phyloP scores from a whole-genome alignment of 2,113 vertebrate genomes.

The Larimichthys polyactis region DNA sequence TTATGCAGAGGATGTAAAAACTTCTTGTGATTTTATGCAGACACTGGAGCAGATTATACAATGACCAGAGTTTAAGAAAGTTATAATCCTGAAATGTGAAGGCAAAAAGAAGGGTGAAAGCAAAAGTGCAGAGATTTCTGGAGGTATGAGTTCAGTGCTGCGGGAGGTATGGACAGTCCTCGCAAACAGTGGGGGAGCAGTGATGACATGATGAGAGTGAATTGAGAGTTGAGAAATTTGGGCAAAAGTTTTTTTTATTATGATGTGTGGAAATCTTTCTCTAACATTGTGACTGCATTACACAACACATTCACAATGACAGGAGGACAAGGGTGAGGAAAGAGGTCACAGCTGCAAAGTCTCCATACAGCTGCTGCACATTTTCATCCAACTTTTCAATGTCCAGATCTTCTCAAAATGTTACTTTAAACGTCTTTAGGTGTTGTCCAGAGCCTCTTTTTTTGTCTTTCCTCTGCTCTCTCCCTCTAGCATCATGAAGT shows the following conservation, averaged over 20 bases:
- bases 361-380: conserved; percentile 46
- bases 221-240: conserved; percentile 48
- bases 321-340: conserved; percentile 19
- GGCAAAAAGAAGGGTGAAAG: neutral
- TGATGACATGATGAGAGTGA: neutral
- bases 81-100: neutral
- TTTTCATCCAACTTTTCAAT: conserved; percentile 21
- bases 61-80: neutral
- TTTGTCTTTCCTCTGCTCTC: neutral
- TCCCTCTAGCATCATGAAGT: neutral
- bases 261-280: conserved; percentile 49
- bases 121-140: neutral
- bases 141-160: neutral
- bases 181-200: neutral
- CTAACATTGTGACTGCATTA: conserved; percentile 49
- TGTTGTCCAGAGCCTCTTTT: neutral
- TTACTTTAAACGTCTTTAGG: neutral
- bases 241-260: conserved; percentile 28
- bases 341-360: conserved; percentile 66
- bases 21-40: neutral
- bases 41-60: neutral
- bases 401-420: neutral
- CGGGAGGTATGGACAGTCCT: conserved; percentile 1
- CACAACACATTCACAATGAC: conserved; percentile 50
- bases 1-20: neutral